These are phyloP conservation scores for Echinometra lucunter DNA, from an alignment of 53 echinoderm and acorn worm genomes.

Conservation along the genomic window DNA sequence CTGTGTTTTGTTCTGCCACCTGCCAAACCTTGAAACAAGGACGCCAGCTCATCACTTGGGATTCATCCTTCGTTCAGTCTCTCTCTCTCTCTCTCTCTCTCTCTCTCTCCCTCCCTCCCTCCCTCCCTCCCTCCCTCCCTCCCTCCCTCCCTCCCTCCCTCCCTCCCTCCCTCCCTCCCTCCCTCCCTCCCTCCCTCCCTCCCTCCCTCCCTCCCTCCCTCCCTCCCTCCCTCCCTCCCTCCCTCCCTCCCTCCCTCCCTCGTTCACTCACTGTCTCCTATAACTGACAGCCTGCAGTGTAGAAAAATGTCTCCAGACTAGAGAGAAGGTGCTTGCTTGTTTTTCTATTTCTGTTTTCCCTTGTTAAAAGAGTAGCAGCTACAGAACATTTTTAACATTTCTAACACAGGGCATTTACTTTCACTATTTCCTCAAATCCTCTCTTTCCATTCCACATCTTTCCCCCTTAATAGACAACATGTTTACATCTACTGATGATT, in stretches of 20 bases:
- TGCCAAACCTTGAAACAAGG: slow-evolving; percentile 26
- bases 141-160: background rate
- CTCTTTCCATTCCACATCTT: too few relatives aligned
- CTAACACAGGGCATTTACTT: too few relatives aligned
- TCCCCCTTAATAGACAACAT: too few relatives aligned
- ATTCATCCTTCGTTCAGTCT: slow-evolving; percentile 1
- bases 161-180: background rate
- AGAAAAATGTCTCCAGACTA: background rate
- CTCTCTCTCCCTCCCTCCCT: background rate
- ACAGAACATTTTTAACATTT: background rate
- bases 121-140: background rate
- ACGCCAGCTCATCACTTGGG: background rate
- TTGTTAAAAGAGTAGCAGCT: background rate
- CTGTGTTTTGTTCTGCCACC: slow-evolving; percentile 57
- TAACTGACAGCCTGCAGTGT: background rate
- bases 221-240: background rate
- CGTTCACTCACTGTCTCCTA: background rate
- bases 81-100: slow-evolving; percentile 10
- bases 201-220: background rate
- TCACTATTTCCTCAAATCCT: too few relatives aligned
- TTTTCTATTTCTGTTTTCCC: background rate
- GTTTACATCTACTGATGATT: background rate
- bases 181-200: background rate
- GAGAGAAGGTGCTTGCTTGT: background rate
- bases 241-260: background rate